phyloP scores from a whole-genome alignment of 1,140 invertebrate species.

The Pemphigus obesinymphae region DNA sequence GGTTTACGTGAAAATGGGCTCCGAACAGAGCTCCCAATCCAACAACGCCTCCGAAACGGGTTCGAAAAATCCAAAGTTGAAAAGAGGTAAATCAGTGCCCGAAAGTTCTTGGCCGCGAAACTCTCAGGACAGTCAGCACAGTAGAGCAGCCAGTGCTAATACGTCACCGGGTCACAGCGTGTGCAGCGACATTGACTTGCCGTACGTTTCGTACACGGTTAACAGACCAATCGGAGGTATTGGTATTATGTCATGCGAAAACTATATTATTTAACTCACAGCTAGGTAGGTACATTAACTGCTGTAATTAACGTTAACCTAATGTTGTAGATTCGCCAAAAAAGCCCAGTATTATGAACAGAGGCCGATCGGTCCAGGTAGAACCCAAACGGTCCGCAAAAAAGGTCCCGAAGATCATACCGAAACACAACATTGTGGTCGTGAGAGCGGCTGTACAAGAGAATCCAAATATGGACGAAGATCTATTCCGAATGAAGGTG shows the following conservation, averaged over 20 bases:
- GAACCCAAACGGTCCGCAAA: not conserved
- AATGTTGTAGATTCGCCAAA: slow-evolving; percentile 35
- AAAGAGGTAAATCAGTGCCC: slow-evolving; percentile 43
- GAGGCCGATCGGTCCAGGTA: not conserved
- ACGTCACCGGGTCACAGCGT: slow-evolving; percentile 75
- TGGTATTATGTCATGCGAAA: slow-evolving; percentile 51
- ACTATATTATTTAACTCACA: too few species aligned
- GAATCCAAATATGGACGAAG: not conserved
- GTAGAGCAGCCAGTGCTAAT: slow-evolving; percentile 54
- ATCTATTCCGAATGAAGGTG: not conserved
- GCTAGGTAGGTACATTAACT: too few species aligned
- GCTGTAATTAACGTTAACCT: too few species aligned
- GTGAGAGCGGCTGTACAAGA: slow-evolving; percentile 26
- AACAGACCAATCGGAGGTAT: slow-evolving; percentile 80
- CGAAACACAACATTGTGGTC: slow-evolving; percentile 38
- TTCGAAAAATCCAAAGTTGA: slow-evolving; percentile 32
- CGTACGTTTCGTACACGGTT: slow-evolving; percentile 90
- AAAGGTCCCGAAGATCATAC: not conserved
- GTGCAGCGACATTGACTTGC: slow-evolving; percentile 82
- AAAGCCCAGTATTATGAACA: not conserved
- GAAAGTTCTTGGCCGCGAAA: slow-evolving; percentile 44
- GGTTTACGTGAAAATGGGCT: slow-evolving; percentile 45
- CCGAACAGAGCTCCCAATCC: slow-evolving; percentile 46
- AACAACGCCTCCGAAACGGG: not conserved
- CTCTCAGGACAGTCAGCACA: slow-evolving; percentile 46